A percentile compares a stretch with the other conserved stretches of the same genome.
phyloP scores from a whole-genome alignment of 2,888 invertebrate genomes.

The Cosmia trapezina region DNA sequence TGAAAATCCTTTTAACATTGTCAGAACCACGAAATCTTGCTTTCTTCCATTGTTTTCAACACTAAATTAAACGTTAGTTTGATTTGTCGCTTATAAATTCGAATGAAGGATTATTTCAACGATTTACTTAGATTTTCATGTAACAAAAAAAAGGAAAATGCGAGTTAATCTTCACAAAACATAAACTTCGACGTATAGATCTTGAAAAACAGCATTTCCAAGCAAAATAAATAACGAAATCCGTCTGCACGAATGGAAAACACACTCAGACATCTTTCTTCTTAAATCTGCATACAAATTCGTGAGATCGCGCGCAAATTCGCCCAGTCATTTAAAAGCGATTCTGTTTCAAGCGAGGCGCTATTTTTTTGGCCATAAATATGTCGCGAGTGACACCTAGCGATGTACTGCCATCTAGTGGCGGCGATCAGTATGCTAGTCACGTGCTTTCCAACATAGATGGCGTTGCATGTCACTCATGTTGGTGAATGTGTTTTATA shows the following conservation, averaged over 20 bases:
- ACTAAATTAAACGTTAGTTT: neutral
- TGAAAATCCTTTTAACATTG: neutral
- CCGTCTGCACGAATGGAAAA: slow-evolving; percentile 83
- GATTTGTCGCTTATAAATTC: slow-evolving; percentile 10
- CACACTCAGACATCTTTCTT: slow-evolving; percentile 85
- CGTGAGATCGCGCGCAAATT: slow-evolving; percentile 88
- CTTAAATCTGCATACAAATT: slow-evolving; percentile 88
- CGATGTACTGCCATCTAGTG: slow-evolving; percentile 77
- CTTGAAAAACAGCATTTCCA: slow-evolving; percentile 69
- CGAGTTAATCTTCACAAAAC: slow-evolving; percentile 48
- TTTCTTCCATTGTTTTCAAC: neutral
- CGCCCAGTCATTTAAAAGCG: slow-evolving; percentile 88
- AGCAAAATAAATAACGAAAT: slow-evolving; percentile 81
- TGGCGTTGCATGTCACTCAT: slow-evolving; percentile 75
- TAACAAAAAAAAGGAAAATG: slow-evolving; percentile 21
- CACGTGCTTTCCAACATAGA: slow-evolving; percentile 72
- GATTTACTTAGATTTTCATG: slow-evolving; percentile 16
- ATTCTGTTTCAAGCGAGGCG: slow-evolving; percentile 84
- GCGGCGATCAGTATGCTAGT: slow-evolving; percentile 69
- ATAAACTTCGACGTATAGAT: slow-evolving; percentile 45
- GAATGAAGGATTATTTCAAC: slow-evolving; percentile 10
- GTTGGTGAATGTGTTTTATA: slow-evolving; percentile 22
- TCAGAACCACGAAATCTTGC: neutral
- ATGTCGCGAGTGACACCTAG: slow-evolving; percentile 80
- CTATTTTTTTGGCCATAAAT: slow-evolving; percentile 87